Evolutionary conservation across 2,113 vertebrate genomes (phyloP), one percentile per base, ranked within the genome.

Genomic region (Empidonax alnorum): DNA sequence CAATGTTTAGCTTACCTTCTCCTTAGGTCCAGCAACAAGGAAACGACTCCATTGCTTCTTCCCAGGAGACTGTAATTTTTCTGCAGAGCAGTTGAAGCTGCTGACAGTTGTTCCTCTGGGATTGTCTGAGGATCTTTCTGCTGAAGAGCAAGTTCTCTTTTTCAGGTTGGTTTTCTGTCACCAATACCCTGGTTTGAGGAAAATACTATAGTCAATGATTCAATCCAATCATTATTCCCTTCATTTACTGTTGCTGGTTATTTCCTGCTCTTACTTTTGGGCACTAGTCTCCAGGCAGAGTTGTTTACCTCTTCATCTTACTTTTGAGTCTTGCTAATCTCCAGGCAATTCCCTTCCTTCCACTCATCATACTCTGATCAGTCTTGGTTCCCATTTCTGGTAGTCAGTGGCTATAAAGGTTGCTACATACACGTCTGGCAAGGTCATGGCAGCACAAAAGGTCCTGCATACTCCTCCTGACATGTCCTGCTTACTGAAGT

Each of bases 21-120:
- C 49, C n/a, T 33, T 15, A 33, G 15, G 13, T 62, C 24, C 24
- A n/a, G 12, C 42, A 83, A 28, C 2, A 8, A 68, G 28, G 11
- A 15, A 7, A 41, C 33, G 19, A 14, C 16, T 46, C 22, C 17
- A 46, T 24, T 30, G 27, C 22, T 73, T 63, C 24, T 31, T 74
- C 20, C 13, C 30, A 59, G 14, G 19, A 49, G 8, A 72, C 7
- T 0, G 0, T 12, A 42, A 10, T n/a, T 30, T 35, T 76, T 58
- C n/a, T 72, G 35, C 23, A 37, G 20, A 42, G 19, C 19, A 63
- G 15, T 11, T 76, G 53, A 80, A 42, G 16, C 11, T 71, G 24
- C 0, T 3, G 49, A 30, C 19, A 50, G 4, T 11, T 72, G 5
- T 7, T 90, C 22, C 19, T 78, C 35, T 73, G 44, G 22, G 30